Conservation (phyloP, 2,888 invertebrate genomes). For the Dilophus febrilis region DNA sequence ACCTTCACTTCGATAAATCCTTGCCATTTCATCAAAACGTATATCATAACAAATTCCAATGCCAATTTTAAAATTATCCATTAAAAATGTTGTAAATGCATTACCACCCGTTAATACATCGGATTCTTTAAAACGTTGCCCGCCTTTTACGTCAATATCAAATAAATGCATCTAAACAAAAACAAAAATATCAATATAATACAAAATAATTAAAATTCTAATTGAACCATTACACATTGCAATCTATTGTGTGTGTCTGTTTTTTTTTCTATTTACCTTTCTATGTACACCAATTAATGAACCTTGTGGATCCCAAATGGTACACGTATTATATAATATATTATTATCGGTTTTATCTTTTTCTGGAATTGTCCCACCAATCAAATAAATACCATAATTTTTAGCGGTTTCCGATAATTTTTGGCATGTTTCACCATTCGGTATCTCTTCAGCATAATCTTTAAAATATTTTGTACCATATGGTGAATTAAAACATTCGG, state of each 20-base stretch:
- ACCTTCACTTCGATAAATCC: constrained; percentile 45
- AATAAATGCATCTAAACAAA: constrained; percentile 66
- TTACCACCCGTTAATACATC: constrained; percentile 64
- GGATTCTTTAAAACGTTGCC: constrained; percentile 86
- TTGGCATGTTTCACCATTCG: constrained; percentile 54
- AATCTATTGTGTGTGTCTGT: too few relatives aligned
- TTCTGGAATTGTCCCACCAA: constrained; percentile 88
- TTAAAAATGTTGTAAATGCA: constrained; percentile 52
- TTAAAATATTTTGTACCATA: constrained; percentile 77
- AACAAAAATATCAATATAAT: constrained; percentile 10
- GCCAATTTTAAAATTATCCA: constrained; percentile 57
- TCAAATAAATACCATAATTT: constrained; percentile 56
- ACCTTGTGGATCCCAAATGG: constrained; percentile 67
- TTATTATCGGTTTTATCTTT: constrained; percentile 33
- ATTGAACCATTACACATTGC: too few relatives aligned
- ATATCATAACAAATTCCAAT: constrained; percentile 92
- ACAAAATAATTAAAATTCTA: not conserved
- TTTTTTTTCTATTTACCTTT: constrained; percentile 39
- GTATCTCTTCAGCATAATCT: constrained; percentile 73
- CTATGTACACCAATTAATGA: constrained; percentile 62
- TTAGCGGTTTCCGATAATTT: constrained; percentile 59
- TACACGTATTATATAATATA: constrained; percentile 71
- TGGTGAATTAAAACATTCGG: constrained; percentile 90
- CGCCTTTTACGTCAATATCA: constrained; percentile 86
- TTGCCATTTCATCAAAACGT: constrained; percentile 77